Percentiles rank a stretch among this genome's conserved stretches.
These are phyloP conservation scores for Microhierax caerulescens DNA, from an alignment of 2,797 vertebrate genomes.

Conservation along the genomic window DNA sequence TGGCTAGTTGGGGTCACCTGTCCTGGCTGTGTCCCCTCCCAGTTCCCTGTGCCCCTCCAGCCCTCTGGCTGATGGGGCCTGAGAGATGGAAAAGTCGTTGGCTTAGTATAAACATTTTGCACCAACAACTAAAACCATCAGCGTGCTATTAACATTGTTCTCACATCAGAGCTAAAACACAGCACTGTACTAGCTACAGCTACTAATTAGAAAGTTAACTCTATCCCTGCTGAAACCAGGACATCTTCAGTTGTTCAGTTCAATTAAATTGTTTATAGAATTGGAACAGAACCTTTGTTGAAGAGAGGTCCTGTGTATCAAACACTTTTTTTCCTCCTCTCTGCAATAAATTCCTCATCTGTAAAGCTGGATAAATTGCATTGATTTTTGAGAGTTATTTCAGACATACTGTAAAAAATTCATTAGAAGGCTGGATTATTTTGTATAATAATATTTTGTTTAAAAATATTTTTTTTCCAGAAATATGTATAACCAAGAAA, in stretches of 20 bases:
- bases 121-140: too few relatives aligned
- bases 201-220: too few relatives aligned
- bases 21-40: too few relatives aligned
- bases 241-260: background rate
- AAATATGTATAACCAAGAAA: background rate
- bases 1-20: too few relatives aligned
- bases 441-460: background rate
- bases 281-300: background rate
- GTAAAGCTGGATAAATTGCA: background rate
- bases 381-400: background rate
- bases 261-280: background rate
- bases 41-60: too few relatives aligned
- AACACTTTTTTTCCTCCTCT: background rate
- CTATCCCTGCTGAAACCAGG: too few relatives aligned
- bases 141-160: too few relatives aligned
- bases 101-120: too few relatives aligned
- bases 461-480: background rate
- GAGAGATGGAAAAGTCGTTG: too few relatives aligned
- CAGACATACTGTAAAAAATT: background rate
- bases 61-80: too few relatives aligned
- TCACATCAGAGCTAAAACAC: too few relatives aligned
- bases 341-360: background rate
- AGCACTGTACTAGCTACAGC: too few relatives aligned
- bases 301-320: background rate
- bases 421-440: background rate